Conservation (phyloP, 2,888 invertebrate species). For the Operophtera brumata region DNA sequence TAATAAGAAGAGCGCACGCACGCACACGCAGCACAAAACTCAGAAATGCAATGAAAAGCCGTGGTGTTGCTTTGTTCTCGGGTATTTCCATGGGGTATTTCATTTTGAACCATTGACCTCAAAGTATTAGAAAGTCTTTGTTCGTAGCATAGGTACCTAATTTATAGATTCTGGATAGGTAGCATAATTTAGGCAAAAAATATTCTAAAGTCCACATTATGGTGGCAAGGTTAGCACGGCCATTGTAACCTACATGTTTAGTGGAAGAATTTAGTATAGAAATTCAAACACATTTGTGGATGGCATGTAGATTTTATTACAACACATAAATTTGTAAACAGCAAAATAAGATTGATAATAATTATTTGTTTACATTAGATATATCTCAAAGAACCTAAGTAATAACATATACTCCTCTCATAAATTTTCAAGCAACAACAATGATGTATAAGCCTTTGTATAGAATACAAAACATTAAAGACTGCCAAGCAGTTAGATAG, state of each 20-base stretch:
- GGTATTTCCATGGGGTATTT: no score
- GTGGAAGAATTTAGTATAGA: no score
- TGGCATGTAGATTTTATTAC: constrained; percentile 47
- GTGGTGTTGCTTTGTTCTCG: not conserved
- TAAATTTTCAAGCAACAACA: constrained; percentile 18
- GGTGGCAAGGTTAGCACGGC: no score
- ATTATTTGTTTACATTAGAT: not conserved
- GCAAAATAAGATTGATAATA: constrained; percentile 19
- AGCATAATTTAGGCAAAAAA: no score
- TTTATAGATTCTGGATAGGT: no score
- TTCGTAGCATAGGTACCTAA: no score
- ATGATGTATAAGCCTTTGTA: not conserved
- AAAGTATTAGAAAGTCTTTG: no score
- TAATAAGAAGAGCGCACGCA: not conserved
- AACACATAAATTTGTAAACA: constrained; percentile 39
- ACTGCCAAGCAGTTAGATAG: constrained; percentile 55
- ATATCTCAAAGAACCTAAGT: not conserved
- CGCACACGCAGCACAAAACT: no score
- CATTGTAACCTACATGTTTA: no score
- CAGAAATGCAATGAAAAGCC: not conserved
- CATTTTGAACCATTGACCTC: no score
- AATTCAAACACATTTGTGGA: constrained; percentile 16
- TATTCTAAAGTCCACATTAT: no score
- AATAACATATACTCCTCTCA: not conserved
- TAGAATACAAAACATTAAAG: constrained; percentile 28